A percentile compares a stretch with the other conserved stretches of the same genome.
Conservation (phyloP, 35 echinoderm and acorn worm genomes). For the Hemicentrotus pulcherrimus region DNA sequence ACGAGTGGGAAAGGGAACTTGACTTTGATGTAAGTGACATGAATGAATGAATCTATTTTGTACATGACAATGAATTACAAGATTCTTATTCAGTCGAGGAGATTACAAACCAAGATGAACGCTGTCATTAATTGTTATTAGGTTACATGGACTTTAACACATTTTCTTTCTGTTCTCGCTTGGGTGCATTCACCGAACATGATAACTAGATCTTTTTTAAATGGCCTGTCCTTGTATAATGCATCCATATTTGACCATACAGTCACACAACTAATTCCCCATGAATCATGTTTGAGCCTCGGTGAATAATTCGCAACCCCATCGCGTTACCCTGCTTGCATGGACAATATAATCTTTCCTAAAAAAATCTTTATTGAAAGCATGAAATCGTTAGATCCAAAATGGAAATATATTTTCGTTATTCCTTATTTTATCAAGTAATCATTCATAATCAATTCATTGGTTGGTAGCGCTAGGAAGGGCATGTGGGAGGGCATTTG, state of each 20-base stretch:
- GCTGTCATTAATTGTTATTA: neutral
- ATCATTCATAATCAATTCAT: no score
- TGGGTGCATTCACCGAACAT: neutral
- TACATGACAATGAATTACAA: neutral
- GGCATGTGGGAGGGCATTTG: no score
- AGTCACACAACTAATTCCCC: neutral
- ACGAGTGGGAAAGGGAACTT: neutral
- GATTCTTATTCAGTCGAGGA: no score
- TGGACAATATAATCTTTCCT: no score
- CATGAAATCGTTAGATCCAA: no score
- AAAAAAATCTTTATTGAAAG: no score
- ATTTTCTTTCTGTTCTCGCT: neutral
- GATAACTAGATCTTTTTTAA: neutral
- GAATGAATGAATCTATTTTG: neutral
- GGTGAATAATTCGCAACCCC: no score
- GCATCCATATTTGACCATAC: neutral
- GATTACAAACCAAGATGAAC: neutral
- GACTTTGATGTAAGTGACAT: neutral
- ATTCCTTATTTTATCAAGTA: no score
- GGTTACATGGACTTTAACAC: neutral
- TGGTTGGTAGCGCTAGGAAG: no score
- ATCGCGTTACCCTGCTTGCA: no score
- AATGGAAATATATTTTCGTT: no score
- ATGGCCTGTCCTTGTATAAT: neutral
- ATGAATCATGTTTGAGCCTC: no score